Evolutionary conservation across 2,797 vertebrate genomes (phyloP).

Genomic region (Malurus leucopterus): DNA sequence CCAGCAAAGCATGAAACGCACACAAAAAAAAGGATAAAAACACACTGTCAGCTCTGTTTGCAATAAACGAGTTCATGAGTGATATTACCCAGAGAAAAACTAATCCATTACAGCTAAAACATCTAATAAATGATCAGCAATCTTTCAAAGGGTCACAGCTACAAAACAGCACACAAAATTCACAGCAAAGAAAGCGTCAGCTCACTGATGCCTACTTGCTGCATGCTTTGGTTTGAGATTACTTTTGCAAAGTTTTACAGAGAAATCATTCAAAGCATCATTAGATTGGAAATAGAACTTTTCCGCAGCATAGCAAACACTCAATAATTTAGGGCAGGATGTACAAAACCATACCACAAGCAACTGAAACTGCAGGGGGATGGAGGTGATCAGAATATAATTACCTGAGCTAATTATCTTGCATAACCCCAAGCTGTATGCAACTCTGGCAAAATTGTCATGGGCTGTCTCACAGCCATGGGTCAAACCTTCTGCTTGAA

Average conservation of each 20-base stretch:
- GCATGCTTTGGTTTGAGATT: background rate
- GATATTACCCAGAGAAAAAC: background rate
- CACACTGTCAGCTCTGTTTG: background rate
- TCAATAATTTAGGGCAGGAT: conserved; percentile 17
- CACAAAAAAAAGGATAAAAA: background rate
- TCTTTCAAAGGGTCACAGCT: background rate
- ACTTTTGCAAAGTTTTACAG: background rate
- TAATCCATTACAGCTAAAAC: background rate
- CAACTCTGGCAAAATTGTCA: background rate
- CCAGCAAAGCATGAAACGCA: background rate
- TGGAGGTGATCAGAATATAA: conserved; percentile 30
- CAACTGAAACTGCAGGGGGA: conserved; percentile 24
- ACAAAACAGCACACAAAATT: background rate
- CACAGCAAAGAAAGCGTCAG: background rate
- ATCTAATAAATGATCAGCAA: background rate
- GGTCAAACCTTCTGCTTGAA: background rate
- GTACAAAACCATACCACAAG: background rate
- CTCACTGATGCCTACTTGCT: background rate
- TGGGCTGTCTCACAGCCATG: background rate
- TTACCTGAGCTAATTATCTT: conserved; percentile 56
- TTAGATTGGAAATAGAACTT: background rate
- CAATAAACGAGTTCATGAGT: background rate
- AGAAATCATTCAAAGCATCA: background rate
- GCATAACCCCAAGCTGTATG: conserved; percentile 32
- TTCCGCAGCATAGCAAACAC: background rate